Evolutionary conservation across 2,888 invertebrate genomes (phyloP).

Genomic region (Lepidonotus clava): DNA sequence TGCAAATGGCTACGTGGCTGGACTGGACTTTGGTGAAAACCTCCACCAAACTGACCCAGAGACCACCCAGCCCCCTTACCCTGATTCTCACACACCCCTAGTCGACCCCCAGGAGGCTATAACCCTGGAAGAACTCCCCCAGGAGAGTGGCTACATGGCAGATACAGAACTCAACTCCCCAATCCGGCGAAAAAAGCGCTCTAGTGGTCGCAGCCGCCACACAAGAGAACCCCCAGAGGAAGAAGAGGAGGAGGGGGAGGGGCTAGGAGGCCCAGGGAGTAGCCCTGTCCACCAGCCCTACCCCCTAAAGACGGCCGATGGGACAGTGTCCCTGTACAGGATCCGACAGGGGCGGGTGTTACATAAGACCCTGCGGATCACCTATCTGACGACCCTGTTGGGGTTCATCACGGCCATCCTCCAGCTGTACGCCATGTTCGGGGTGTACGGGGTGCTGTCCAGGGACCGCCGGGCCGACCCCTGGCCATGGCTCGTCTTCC

Average conservation of each 20-base stretch:
- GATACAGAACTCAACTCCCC: conserved; percentile 67
- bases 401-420: conserved; percentile 82
- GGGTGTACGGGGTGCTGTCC: conserved; percentile 82
- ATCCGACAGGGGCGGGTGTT: conserved; percentile 79
- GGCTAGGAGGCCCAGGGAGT: background rate
- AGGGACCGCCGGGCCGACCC: conserved; percentile 77
- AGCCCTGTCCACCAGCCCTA: conserved; percentile 58
- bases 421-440: conserved; percentile 82
- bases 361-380: conserved; percentile 82
- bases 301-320: conserved; percentile 58
- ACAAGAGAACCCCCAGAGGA: background rate
- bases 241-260: conserved; percentile 12
- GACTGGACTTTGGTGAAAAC: background rate
- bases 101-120: background rate
- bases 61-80: background rate
- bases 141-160: conserved; percentile 69
- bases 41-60: background rate
- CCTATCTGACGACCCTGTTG: conserved; percentile 82
- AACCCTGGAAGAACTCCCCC: conserved; percentile 7
- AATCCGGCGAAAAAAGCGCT: conserved; percentile 36
- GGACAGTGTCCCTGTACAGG: conserved; percentile 67
- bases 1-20: conserved; percentile 44
- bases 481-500: conserved; percentile 84
- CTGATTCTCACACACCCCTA: too few relatives aligned
- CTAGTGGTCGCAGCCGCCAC: conserved; percentile 11